Conservation (phyloP, 2,113 vertebrate genomes). For the Stictonetta naevosa region DNA sequence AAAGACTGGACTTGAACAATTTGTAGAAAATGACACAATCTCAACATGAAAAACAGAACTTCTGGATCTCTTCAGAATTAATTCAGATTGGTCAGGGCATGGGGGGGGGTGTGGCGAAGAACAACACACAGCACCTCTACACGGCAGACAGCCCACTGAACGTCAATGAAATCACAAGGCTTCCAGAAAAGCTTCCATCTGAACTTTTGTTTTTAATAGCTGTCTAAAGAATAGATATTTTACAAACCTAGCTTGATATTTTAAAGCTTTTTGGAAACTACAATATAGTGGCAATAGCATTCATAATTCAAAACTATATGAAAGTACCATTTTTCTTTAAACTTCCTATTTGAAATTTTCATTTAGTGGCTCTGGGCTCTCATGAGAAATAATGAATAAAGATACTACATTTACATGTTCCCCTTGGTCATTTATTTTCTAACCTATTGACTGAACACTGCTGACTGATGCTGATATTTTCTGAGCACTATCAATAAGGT, state of each 20-base stretch:
- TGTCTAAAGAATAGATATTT: neutral
- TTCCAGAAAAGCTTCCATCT: neutral
- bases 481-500: neutral
- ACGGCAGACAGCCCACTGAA: neutral
- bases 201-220: neutral
- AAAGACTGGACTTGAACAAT: too few relatives aligned
- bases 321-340: neutral
- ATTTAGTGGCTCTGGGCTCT: neutral
- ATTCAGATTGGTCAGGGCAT: neutral
- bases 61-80: too few relatives aligned
- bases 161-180: neutral
- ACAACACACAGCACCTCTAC: neutral
- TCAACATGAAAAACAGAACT: too few relatives aligned
- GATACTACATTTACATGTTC: neutral
- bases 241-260: neutral
- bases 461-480: neutral
- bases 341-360: neutral
- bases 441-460: neutral
- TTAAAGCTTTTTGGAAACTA: neutral
- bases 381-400: neutral
- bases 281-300: neutral
- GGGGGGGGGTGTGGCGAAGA: too few relatives aligned
- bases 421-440: neutral
- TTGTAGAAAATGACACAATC: neutral
- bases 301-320: neutral